Percentiles rank a stretch among this genome's conserved stretches.
Evolutionary conservation across 23 tunicate genomes (phyloP).

Genomic region (Ascidia mentula): DNA sequence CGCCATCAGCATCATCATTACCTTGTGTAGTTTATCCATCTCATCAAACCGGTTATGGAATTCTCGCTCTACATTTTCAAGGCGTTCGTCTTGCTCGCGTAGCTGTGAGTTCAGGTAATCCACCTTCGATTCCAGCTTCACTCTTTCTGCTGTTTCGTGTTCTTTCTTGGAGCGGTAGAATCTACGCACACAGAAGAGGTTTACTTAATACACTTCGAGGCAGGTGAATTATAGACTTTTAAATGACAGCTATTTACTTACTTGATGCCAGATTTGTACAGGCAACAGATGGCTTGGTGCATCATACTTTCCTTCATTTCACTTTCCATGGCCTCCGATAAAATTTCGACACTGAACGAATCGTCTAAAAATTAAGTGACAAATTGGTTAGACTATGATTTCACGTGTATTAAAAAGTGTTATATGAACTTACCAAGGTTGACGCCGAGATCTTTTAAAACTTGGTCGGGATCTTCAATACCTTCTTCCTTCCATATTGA

Average conservation of each 20-base stretch:
- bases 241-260: slow-evolving; percentile 3
- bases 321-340: slow-evolving; percentile 54
- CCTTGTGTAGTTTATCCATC: slow-evolving; percentile 32
- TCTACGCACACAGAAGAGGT: slow-evolving; percentile 6
- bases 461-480: slow-evolving; percentile 50
- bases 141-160: slow-evolving; percentile 35
- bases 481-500: slow-evolving; percentile 64
- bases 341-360: slow-evolving; percentile 53
- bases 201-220: not conserved
- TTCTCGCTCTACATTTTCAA: slow-evolving; percentile 35
- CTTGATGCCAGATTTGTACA: slow-evolving; percentile 61
- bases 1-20: no score
- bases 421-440: slow-evolving; percentile 18
- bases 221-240: not conserved
- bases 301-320: slow-evolving; percentile 33
- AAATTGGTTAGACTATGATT: not conserved
- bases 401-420: no score
- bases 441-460: slow-evolving; percentile 56
- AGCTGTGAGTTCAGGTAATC: slow-evolving; percentile 35
- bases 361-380: slow-evolving; percentile 33
- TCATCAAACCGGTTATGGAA: slow-evolving; percentile 19
- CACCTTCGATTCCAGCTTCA: slow-evolving; percentile 9
- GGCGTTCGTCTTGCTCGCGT: slow-evolving; percentile 49
- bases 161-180: slow-evolving; percentile 38
- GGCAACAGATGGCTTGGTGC: slow-evolving; percentile 45